These are phyloP conservation scores for Ceratina australensis DNA, from an alignment of 1,140 invertebrate species.

Conservation along the genomic window DNA sequence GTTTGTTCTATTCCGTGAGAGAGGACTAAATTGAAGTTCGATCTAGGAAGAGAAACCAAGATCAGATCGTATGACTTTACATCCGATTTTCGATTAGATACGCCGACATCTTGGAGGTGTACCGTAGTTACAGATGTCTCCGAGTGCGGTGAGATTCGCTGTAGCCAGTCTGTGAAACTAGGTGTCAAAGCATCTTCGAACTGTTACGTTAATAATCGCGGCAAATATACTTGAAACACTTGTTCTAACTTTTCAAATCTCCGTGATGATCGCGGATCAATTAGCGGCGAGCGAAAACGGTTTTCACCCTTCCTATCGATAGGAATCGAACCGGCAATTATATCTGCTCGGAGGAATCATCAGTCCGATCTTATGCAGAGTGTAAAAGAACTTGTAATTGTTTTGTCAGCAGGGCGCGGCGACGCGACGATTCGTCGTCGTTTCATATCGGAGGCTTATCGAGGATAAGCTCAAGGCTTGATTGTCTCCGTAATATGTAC, in stretches of 20 bases:
- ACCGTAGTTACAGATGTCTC: not conserved
- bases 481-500: slow-evolving; percentile 14
- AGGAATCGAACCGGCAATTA: too few relatives aligned
- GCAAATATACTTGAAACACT: not conserved
- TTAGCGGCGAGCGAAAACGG: too few relatives aligned
- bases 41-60: not conserved
- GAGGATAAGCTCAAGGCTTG: not conserved
- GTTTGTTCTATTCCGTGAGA: not conserved
- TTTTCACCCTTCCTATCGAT: too few relatives aligned
- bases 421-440: not conserved
- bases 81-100: not conserved
- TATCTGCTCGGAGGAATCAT: not conserved
- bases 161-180: not conserved
- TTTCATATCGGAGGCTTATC: slow-evolving; percentile 4
- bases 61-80: not conserved
- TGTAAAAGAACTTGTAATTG: not conserved
- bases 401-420: not conserved
- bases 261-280: too few relatives aligned
- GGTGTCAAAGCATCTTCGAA: not conserved
- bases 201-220: not conserved
- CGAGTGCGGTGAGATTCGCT: not conserved
- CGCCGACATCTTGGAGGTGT: not conserved
- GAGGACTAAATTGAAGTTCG: not conserved
- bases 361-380: not conserved
- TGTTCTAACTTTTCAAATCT: slow-evolving; percentile 29